Evolutionary conservation across 2,113 vertebrate species (phyloP).

Genomic region (Nettapus auritus): DNA sequence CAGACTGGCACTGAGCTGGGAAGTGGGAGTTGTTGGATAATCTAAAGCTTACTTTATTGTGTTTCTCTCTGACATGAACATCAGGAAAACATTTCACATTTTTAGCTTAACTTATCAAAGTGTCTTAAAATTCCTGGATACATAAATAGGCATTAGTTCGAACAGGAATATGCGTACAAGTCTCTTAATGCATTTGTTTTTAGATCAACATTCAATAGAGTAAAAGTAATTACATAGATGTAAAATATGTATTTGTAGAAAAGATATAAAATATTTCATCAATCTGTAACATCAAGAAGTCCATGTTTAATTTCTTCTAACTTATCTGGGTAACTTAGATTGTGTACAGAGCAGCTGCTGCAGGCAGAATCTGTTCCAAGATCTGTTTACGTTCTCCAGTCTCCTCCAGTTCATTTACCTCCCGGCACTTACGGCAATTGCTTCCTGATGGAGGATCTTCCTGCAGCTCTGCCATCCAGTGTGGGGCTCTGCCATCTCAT

Average conservation of each 20-base stretch:
- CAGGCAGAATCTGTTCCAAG: background rate
- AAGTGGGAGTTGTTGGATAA: conserved; percentile 52
- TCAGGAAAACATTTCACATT: background rate
- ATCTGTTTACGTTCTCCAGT: background rate
- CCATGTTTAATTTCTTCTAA: background rate
- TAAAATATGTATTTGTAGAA: background rate
- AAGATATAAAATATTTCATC: background rate
- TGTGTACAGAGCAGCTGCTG: background rate
- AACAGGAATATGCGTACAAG: background rate
- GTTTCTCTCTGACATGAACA: background rate
- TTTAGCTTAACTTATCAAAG: conserved; percentile 10
- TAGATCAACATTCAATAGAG: background rate
- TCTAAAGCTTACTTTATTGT: conserved; percentile 10
- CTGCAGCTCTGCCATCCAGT: background rate
- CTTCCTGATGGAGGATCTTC: background rate
- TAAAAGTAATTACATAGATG: background rate
- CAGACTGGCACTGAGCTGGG: background rate
- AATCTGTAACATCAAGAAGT: background rate
- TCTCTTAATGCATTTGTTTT: background rate
- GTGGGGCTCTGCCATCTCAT: background rate
- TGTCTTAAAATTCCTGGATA: background rate
- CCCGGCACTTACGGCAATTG: background rate
- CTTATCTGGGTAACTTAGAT: background rate
- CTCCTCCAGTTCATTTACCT: background rate
- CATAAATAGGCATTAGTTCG: background rate